Percentiles rank a stretch among this genome's conserved stretches.
These are phyloP conservation scores for Meta bourneti DNA, from an alignment of 2,888 invertebrate species.

Conservation along the genomic window DNA sequence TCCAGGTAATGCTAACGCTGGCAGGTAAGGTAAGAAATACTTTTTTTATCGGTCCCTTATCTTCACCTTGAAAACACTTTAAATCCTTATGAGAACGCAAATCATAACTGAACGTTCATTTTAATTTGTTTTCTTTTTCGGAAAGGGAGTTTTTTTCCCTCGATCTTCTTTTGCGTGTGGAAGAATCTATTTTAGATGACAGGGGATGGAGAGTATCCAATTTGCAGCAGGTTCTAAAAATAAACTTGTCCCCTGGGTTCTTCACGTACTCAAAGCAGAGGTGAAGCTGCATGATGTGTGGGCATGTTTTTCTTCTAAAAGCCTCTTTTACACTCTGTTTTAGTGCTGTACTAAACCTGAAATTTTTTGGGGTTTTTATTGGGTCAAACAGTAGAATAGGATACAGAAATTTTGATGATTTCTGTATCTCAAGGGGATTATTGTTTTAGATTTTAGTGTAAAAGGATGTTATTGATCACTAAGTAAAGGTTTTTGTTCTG, in stretches of 20 bases:
- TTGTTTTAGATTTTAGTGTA: background rate
- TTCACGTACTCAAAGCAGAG: conserved; percentile 49
- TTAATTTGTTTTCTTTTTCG: background rate
- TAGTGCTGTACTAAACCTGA: background rate
- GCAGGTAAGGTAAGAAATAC: background rate
- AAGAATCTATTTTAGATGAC: conserved; percentile 61
- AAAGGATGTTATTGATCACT: background rate
- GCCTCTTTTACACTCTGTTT: background rate
- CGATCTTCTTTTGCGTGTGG: background rate
- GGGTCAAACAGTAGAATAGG: no score
- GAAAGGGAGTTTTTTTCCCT: conserved; percentile 10
- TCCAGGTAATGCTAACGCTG: no score
- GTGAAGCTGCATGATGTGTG: conserved; percentile 26
- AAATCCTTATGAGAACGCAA: conserved; percentile 3
- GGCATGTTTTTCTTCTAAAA: conserved; percentile 36
- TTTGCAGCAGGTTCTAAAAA: conserved; percentile 60
- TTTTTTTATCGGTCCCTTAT: background rate
- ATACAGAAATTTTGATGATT: background rate
- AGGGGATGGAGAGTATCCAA: conserved; percentile 71
- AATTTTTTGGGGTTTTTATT: background rate
- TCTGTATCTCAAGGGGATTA: background rate
- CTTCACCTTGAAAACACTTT: conserved; percentile 28
- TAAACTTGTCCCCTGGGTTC: conserved; percentile 33
- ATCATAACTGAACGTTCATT: background rate
- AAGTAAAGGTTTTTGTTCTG: background rate